Evolutionary conservation across 23 tunicate genomes (phyloP), one percentile per base, ranked within the genome.

Genomic region (Botrylloides violaceus): DNA sequence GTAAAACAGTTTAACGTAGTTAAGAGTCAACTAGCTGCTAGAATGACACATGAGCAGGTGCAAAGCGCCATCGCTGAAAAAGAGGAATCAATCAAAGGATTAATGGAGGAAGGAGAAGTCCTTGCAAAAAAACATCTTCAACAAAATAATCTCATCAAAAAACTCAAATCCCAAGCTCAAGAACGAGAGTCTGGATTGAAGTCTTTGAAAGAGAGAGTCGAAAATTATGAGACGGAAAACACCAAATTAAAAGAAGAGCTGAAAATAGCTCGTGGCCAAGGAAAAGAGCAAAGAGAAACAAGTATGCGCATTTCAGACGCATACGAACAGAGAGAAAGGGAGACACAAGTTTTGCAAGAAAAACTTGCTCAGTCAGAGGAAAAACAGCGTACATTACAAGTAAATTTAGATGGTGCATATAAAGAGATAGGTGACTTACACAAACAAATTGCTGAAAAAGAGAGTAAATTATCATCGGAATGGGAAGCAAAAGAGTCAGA

Each of bases 51-150:
- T 64, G 97, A 90, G 29, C 86, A 90, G 66, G 97, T 90, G 36
- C 90, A 83, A 75, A 36, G 48, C 38, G 68, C 87, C 0, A 59
- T 90, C 29, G 29, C 85, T 48, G 97, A 90, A 70, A 90, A 90
- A 74, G 97, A 90, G 74, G 90, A 90, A 60, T 79, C 86, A 1
- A 90, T 90, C 7, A 88, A 83, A 73, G 97, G 90, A 5, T 70
- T 90, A 35, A 60, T 90, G 6, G 65, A 78, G 49, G 97, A 90
- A 79, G 97, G 97, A 62, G 97, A 90, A 65, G 57, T 38, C 4
- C 70, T 90, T 30, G 77, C 97, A n/a, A 90, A 90, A 55, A 65
- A 83, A 36, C 86, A 90, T 70, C 68, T 83, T 2, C 90, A 90
- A 32, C 91, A 84, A 36, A 90, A 68, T 66, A 80, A 83, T 34